phyloP scores from a whole-genome alignment of 2,888 invertebrate species.

The Chelonus formosanus region DNA sequence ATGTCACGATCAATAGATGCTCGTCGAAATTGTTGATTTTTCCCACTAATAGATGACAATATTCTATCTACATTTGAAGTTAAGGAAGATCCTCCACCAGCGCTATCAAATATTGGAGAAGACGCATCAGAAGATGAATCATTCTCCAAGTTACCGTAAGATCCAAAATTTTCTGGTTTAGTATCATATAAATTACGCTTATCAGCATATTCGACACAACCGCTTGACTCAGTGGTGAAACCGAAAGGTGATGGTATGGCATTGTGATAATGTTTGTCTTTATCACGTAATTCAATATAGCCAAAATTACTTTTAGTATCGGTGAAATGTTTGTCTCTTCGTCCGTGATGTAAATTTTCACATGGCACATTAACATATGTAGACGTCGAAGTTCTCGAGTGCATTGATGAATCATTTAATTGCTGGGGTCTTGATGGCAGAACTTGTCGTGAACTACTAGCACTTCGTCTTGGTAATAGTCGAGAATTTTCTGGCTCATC shows the following conservation, averaged over 20 bases:
- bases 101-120: conserved; percentile 25
- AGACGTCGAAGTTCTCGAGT: conserved; percentile 55
- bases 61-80: conserved; percentile 30
- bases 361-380: conserved; percentile 59
- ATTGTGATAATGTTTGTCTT: conserved; percentile 28
- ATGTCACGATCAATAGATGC: conserved; percentile 31
- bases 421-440: conserved; percentile 66
- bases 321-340: conserved; percentile 57
- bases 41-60: conserved; percentile 19
- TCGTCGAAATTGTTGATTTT: conserved; percentile 34
- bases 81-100: conserved; percentile 9
- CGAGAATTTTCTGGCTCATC: conserved; percentile 76
- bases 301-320: conserved; percentile 53
- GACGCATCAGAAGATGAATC: conserved; percentile 30
- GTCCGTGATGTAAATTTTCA: conserved; percentile 51
- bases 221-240: conserved; percentile 61
- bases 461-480: conserved; percentile 68
- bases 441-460: conserved; percentile 55
- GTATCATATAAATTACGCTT: conserved; percentile 30
- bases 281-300: conserved; percentile 58
- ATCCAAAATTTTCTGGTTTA: conserved; percentile 22
- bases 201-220: conserved; percentile 60
- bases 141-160: conserved; percentile 33
- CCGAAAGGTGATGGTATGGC: conserved; percentile 48
- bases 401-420: conserved; percentile 60